These are phyloP conservation scores for Trematomus bernacchii DNA, from an alignment of 2,797 vertebrate species.

Conservation along the genomic window DNA sequence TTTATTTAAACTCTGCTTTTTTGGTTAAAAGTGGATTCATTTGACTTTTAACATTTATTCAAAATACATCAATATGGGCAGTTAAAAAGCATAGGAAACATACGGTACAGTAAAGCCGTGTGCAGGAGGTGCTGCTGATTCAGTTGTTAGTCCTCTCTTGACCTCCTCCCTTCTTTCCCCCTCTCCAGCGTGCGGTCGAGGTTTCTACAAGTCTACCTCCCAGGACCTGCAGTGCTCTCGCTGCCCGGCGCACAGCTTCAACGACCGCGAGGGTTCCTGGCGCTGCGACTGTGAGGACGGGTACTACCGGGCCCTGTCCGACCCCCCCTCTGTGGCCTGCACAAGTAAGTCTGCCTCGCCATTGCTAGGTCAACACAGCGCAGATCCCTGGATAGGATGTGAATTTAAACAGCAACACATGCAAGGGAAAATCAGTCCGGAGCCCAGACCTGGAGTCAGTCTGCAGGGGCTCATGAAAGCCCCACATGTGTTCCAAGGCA, in stretches of 20 bases:
- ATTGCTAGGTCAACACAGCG: conserved; percentile 44
- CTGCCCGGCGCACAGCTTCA: conserved; percentile 96
- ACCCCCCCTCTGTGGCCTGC: conserved; percentile 94
- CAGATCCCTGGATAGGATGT: conserved; percentile 23
- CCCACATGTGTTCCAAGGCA: conserved; percentile 59
- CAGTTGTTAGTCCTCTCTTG: conserved; percentile 4
- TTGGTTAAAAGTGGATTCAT: not conserved
- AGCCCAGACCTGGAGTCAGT: conserved; percentile 40
- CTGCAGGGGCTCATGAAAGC: too few species aligned
- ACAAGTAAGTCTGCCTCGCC: conserved; percentile 90
- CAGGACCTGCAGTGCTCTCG: conserved; percentile 98
- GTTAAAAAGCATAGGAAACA: too few species aligned
- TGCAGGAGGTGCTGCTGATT: not conserved
- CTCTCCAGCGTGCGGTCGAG: conserved; percentile 92
- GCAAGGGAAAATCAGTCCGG: not conserved
- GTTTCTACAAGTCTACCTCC: conserved; percentile 98
- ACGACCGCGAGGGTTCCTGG: conserved; percentile 95
- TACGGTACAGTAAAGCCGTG: not conserved
- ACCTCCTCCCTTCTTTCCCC: not conserved
- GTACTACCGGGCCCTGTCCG: conserved; percentile 94
- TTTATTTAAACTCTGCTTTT: not conserved
- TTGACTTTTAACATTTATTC: not conserved
- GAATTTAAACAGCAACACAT: conserved; percentile 58
- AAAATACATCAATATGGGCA: too few species aligned
- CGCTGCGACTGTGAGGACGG: conserved; percentile 98